These are phyloP conservation scores for Cryptocephalus primarius DNA, from an alignment of 2,888 invertebrate genomes.

Conservation along the genomic window DNA sequence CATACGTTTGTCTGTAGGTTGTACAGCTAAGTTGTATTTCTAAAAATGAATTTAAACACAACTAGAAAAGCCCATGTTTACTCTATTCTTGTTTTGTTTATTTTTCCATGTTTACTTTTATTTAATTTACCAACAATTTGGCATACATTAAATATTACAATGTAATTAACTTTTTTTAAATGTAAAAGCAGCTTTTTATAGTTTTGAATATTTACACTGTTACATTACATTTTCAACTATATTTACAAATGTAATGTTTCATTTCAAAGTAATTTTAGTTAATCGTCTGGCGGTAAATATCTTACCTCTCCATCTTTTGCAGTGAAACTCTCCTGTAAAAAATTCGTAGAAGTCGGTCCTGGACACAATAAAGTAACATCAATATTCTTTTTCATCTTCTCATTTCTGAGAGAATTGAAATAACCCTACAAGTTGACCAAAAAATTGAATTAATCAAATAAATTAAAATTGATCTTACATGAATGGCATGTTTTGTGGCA, in stretches of 20 bases:
- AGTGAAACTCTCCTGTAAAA: conserved; percentile 59
- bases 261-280: no score
- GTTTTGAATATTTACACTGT: no score
- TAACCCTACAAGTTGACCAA: conserved; percentile 46
- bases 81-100: no score
- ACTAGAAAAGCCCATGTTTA: no score
- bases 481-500: conserved; percentile 65
- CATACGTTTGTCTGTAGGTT: conserved; percentile 41
- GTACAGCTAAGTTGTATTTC: conserved; percentile 33
- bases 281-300: neutral
- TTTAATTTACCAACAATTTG: no score
- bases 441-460: neutral
- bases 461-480: conserved; percentile 39
- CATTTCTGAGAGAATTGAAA: conserved; percentile 50
- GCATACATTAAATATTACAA: no score
- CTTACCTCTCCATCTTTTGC: conserved; percentile 47
- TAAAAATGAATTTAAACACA: conserved; percentile 17
- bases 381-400: conserved; percentile 48
- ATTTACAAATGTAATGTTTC: no score
- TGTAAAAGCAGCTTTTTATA: no score
- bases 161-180: no score
- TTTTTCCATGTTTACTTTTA: no score
- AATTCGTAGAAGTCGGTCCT: conserved; percentile 63
- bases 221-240: no score
- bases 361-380: conserved; percentile 61